These are phyloP conservation scores for Acropternis orthonyx DNA, from an alignment of 2,797 vertebrate species.

Conservation along the genomic window DNA sequence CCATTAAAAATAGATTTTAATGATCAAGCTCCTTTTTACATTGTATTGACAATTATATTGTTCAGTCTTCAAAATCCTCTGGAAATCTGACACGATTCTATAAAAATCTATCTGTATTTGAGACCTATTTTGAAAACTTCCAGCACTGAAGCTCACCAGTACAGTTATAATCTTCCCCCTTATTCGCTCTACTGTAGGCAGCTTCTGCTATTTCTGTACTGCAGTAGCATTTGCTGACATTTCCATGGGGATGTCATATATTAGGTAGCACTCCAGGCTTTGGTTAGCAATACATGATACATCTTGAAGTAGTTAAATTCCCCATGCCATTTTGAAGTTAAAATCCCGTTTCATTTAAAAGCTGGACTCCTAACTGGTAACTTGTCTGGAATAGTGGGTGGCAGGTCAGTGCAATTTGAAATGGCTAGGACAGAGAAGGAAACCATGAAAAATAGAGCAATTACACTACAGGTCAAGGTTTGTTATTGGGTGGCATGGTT, in stretches of 20 bases:
- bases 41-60: background rate
- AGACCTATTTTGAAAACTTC: constrained; percentile 18
- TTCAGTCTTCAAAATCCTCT: background rate
- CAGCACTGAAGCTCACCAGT: constrained; percentile 25
- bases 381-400: constrained; percentile 32
- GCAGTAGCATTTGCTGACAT: constrained; percentile 70
- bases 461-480: constrained; percentile 61
- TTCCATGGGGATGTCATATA: constrained; percentile 64
- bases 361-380: constrained; percentile 1
- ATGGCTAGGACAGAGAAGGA: constrained; percentile 28
- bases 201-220: constrained; percentile 49
- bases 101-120: constrained; percentile 9
- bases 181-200: constrained; percentile 28
- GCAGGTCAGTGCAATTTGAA: constrained; percentile 44
- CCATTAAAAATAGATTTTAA: background rate
- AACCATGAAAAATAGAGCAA: constrained; percentile 62
- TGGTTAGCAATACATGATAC: constrained; percentile 20
- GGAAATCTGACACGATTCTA: background rate
- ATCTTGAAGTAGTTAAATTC: constrained; percentile 38
- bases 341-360: constrained; percentile 30
- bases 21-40: background rate
- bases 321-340: constrained; percentile 22
- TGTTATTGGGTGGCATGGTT: constrained; percentile 55
- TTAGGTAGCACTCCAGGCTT: constrained; percentile 65
- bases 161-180: background rate